A percentile compares a stretch with the other conserved stretches of the same genome.
phyloP scores from a whole-genome alignment of 2,797 vertebrate species.

The Etheostoma perlongum region DNA sequence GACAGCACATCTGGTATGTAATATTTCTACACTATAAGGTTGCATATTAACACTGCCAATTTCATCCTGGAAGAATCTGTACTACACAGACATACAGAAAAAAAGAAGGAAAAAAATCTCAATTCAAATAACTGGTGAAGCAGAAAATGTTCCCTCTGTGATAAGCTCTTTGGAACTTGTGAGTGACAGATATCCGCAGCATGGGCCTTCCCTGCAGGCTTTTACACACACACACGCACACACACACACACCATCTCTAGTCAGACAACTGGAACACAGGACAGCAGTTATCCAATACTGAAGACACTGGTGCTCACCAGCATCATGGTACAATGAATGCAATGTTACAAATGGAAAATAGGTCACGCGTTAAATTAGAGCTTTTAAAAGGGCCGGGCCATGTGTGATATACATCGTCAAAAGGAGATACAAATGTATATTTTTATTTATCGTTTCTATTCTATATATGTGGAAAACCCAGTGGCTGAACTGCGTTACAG shows the following conservation, averaged over 20 bases:
- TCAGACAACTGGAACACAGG: conserved; percentile 68
- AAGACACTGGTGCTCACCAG: conserved; percentile 46
- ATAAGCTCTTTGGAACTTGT: conserved; percentile 78
- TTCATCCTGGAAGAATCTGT: conserved; percentile 58
- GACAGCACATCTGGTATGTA: conserved; percentile 48
- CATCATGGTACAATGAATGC: conserved; percentile 44
- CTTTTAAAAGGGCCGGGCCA: conserved; percentile 36
- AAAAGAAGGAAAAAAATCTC: conserved; percentile 55
- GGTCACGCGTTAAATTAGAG: conserved; percentile 59
- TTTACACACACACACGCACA: conserved; percentile 20
- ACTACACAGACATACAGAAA: conserved; percentile 56
- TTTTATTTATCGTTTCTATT: no score
- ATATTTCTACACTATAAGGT: conserved; percentile 40
- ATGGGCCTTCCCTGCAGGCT: conserved; percentile 69
- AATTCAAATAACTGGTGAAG: conserved; percentile 73
- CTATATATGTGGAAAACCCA: no score
- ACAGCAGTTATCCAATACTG: conserved; percentile 60
- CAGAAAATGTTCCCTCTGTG: conserved; percentile 76
- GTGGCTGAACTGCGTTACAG: no score
- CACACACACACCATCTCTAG: conserved; percentile 4
- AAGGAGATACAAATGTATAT: no score
- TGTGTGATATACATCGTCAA: no score
- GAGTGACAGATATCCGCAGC: conserved; percentile 76
- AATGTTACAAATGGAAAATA: conserved; percentile 61
- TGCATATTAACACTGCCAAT: conserved; percentile 57